These are phyloP conservation scores for Anoncus sp. DNA, from an alignment of 2,888 invertebrate genomes.

Conservation along the genomic window DNA sequence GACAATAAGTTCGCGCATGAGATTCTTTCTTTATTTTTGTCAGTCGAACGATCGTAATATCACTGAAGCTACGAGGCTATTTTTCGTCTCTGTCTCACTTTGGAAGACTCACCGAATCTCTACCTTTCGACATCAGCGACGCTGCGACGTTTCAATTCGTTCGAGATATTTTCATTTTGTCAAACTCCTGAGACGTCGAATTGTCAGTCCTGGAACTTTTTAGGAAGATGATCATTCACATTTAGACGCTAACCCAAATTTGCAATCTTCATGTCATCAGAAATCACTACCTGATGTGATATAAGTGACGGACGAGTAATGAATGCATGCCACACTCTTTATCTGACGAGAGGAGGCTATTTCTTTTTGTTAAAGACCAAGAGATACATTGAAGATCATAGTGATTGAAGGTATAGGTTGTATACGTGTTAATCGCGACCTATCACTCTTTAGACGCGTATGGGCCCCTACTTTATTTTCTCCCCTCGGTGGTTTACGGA, in stretches of 20 bases:
- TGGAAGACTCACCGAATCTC: constrained; percentile 33
- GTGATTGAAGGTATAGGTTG: constrained; percentile 14
- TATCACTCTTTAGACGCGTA: constrained; percentile 13
- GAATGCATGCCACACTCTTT: background rate
- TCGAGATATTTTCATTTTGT: background rate
- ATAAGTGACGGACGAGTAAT: background rate
- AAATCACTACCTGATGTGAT: background rate
- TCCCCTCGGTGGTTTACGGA: constrained; percentile 19
- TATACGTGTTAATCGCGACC: constrained; percentile 12
- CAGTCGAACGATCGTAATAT: constrained; percentile 62
- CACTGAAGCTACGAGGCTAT: constrained; percentile 55
- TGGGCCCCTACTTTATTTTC: constrained; percentile 10
- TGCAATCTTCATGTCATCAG: background rate
- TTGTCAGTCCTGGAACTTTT: background rate
- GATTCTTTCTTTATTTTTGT: constrained; percentile 72
- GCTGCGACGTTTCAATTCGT: background rate
- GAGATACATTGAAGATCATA: background rate
- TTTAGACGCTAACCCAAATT: background rate
- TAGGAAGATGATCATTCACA: background rate
- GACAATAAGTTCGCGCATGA: constrained; percentile 70
- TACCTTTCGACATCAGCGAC: background rate
- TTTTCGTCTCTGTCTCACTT: constrained; percentile 13
- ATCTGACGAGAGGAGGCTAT: background rate
- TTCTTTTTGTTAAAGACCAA: background rate
- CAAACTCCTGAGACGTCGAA: background rate